Conservation (phyloP, 2,888 invertebrate genomes). For the Apamea monoglypha region DNA sequence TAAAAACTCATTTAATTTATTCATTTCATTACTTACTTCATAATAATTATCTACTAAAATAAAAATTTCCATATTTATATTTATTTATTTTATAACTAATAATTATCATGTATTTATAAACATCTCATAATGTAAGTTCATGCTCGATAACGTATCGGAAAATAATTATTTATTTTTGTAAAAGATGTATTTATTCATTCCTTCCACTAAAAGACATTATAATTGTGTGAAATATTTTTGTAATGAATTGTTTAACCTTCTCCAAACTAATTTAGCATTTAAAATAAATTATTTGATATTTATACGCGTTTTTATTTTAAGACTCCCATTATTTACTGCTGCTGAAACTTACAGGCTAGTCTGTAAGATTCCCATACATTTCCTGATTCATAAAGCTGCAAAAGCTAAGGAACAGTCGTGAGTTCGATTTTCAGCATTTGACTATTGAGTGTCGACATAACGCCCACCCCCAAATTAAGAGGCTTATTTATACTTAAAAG, state of each 20-base stretch:
- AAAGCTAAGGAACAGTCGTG: not conserved
- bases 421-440: not conserved
- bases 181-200: slow-evolving; percentile 80
- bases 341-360: not conserved
- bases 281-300: slow-evolving; percentile 55
- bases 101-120: not conserved
- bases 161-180: slow-evolving; percentile 63
- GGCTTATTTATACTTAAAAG: not conserved
- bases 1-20: not conserved
- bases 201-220: slow-evolving; percentile 85
- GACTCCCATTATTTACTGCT: not conserved
- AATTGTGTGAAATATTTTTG: slow-evolving; percentile 74
- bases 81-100: not conserved
- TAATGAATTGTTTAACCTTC: slow-evolving; percentile 66
- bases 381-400: not conserved
- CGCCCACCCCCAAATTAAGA: not conserved
- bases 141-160: slow-evolving; percentile 17
- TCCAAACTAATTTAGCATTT: slow-evolving; percentile 65
- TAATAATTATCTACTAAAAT: not conserved
- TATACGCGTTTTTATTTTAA: not conserved
- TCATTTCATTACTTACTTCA: not conserved
- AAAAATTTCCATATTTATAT: not conserved
- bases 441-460: not conserved
- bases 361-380: not conserved
- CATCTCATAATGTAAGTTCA: slow-evolving; percentile 16